Percentiles rank a stretch among this genome's conserved stretches.
Conservation (phyloP, 2,888 invertebrate genomes). For the Gryllus longicercus region DNA sequence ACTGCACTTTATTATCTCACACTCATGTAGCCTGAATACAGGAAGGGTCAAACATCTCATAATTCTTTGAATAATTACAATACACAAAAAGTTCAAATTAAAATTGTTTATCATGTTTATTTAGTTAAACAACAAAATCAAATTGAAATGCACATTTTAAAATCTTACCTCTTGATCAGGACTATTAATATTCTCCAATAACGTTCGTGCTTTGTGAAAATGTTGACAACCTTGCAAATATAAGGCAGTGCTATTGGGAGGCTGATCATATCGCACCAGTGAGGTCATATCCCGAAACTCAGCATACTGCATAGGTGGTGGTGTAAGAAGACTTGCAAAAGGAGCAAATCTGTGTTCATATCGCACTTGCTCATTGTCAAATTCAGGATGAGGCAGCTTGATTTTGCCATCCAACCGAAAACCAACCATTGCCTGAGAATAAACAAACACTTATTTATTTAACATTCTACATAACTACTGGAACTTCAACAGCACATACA, state of each 20-base stretch:
- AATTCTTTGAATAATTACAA: too few species aligned
- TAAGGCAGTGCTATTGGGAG: conserved; percentile 45
- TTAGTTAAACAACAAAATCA: too few species aligned
- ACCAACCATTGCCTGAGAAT: conserved; percentile 75
- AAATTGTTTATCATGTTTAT: too few species aligned
- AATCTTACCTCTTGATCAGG: conserved; percentile 71
- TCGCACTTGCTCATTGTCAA: conserved; percentile 89
- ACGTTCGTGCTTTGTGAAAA: conserved; percentile 84
- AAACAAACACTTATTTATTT: conserved; percentile 38
- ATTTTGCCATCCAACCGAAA: conserved; percentile 85
- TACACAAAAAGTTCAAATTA: too few species aligned
- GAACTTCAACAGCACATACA: too few species aligned
- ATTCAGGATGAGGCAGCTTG: conserved; percentile 75
- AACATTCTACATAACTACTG: not conserved
- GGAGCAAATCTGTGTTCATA: conserved; percentile 93
- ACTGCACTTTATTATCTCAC: too few species aligned
- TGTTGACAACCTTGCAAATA: conserved; percentile 85
- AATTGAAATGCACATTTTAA: too few species aligned
- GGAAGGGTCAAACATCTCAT: too few species aligned
- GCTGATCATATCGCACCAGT: conserved; percentile 49
- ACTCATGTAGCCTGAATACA: too few species aligned
- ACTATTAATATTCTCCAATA: conserved; percentile 77
- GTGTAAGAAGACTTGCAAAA: conserved; percentile 78
- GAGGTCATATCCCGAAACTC: conserved; percentile 85
- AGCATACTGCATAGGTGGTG: conserved; percentile 86